Conservation (phyloP, 2,113 vertebrate species). For the Lucifuga dentata region DNA sequence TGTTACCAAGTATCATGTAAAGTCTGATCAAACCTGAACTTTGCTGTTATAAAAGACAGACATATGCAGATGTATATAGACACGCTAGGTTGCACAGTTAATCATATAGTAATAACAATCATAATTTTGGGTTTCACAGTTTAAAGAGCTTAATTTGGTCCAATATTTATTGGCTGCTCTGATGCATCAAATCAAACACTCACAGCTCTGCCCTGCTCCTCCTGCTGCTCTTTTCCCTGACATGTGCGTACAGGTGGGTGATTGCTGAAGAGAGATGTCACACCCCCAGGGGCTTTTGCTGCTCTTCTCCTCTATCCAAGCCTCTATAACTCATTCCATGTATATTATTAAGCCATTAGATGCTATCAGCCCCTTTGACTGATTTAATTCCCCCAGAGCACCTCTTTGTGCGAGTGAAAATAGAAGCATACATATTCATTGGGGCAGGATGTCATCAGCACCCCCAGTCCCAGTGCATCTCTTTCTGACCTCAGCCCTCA, state of each 20-base stretch:
- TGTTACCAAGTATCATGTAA: neutral
- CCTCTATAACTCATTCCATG: slow-evolving; percentile 67
- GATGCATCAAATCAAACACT: too few species aligned
- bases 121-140: too few species aligned
- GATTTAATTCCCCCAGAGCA: slow-evolving; percentile 78
- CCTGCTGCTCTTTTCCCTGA: slow-evolving; percentile 36
- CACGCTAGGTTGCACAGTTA: neutral
- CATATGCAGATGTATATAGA: neutral
- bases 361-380: slow-evolving; percentile 72
- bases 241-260: slow-evolving; percentile 58
- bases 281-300: slow-evolving; percentile 39
- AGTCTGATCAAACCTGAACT: neutral
- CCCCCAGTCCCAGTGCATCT: slow-evolving; percentile 10
- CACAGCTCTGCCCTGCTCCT: slow-evolving; percentile 14
- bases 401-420: slow-evolving; percentile 65
- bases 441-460: slow-evolving; percentile 49
- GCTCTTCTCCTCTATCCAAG: slow-evolving; percentile 27
- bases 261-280: slow-evolving; percentile 56
- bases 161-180: neutral
- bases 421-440: slow-evolving; percentile 76
- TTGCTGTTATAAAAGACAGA: neutral
- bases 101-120: too few species aligned
- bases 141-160: neutral
- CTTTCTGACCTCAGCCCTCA: slow-evolving; percentile 21
- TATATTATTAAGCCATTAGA: slow-evolving; percentile 83